Base-by-base conservation (phyloP, 1,140 invertebrate species). In the Drosophila ambigua region DNA sequence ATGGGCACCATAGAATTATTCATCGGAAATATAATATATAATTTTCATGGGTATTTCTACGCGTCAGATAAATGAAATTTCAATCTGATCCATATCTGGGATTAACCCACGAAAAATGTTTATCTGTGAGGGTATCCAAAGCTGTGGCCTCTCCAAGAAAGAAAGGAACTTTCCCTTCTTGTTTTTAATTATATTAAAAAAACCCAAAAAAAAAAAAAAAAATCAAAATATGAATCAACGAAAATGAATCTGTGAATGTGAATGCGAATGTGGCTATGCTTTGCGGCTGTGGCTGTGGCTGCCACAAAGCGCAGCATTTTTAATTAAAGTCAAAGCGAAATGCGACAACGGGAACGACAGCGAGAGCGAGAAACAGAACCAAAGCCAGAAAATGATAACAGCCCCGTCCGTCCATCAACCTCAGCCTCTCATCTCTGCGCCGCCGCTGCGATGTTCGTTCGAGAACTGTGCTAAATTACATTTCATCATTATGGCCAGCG, bases 261-360 rank as follows among this genome's bases (percentile, higher is more conserved):
- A 28, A 53, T 79, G 49, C 44, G 43, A 24, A 51, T 75, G 55
- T 43, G 54, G 63, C 24, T 69, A 4, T 61, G 77, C 80, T 84
- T 72, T 67, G 35, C 63, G 81, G 61, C 79, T 83, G 69, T 73
- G 44, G 50, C 50, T 31, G 28, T 2, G 11, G 35, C 57, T 60
- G 59, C 61, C 71, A 72, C 78, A 85, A 85, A 87, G 71, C 75
- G 64, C 64, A 77, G 83, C 83, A 39, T 87, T 87, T 87, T 87
- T 87, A 87, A 87, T 87, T 87, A 87, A 87, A 88, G 79, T 78
- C 82, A 76, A 69, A 78, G 69, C 54, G 65, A 76, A 58, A 63
- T 49, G 46, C 71, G 46, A 74, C 53, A 64, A 59, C 61, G 35
- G 35, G 35, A 39, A 39, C 35, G 35, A 39, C 35, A 13, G 13